Evolutionary conservation across 1,140 invertebrate species (phyloP), one percentile per base, ranked within the genome.

Genomic region (Dryas iulia): DNA sequence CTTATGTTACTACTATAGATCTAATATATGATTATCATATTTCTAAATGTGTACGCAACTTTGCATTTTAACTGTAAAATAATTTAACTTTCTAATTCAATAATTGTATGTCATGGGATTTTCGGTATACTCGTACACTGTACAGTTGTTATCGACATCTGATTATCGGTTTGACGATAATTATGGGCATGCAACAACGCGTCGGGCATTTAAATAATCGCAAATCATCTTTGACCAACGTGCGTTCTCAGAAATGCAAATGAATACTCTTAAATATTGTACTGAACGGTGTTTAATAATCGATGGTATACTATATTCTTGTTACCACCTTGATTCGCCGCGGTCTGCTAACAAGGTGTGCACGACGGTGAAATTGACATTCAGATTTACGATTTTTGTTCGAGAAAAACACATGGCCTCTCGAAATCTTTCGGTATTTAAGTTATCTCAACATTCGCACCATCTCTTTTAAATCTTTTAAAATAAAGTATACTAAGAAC

Each of bases 81-180:
- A 64, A 79, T 77, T 73, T 71, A 72, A 82, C 86, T 87, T 86
- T 88, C 87, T 90, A 87, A 86, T 82, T 77, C 64, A 65, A 78
- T 79, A 47, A 47, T 14, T 47, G 39, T 47, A 78, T 76, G 73
- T 76, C 72, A 69, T 78, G 77, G 68, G 69, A 79, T 77, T 77
- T 85, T 74, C 68, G 62, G 69, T 31, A 63, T 60, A 73, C 62
- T n/a, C n/a, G n/a, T n/a, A n/a, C n/a, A 53, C 33, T 28, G 21
- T 56, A 73, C 59, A 74, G 28, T 69, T 67, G 67, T 76, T 67
- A 63, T 66, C 59, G 33, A 60, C 69, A 81, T 79, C 83, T 77
- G 78, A 84, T 87, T 73, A 75, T 74, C 71, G 69, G 70, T 62
- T 78, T 72, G 57, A 71, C 72, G 78, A 79, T 78, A 79, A 83